Percentiles rank a stretch among this genome's conserved stretches.
Evolutionary conservation across 2,797 vertebrate genomes (phyloP).

Genomic region (Chaetophractus vellerosus): DNA sequence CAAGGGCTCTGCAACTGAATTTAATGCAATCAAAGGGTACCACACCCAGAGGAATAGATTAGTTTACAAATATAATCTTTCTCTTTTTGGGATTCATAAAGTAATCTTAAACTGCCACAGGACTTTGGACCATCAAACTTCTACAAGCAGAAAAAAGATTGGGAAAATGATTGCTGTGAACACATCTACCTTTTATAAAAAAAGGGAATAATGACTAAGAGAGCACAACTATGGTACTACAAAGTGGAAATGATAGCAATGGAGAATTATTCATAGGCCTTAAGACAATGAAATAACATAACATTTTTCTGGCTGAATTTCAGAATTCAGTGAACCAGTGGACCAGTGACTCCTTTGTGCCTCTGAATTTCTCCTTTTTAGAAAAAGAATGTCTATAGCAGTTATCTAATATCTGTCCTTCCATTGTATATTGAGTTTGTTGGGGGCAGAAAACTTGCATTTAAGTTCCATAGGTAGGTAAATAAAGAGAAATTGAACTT

Average conservation of each 20-base stretch:
- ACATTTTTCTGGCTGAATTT: neutral
- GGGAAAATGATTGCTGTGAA: neutral
- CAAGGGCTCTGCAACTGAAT: too few relatives aligned
- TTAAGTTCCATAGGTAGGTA: neutral
- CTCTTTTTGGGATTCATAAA: too few relatives aligned
- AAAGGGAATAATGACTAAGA: neutral
- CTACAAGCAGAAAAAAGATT: neutral
- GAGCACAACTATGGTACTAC: neutral
- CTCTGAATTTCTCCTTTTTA: neutral
- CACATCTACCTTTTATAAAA: neutral
- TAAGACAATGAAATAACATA: neutral
- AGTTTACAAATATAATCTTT: too few relatives aligned
- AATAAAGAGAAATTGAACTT: neutral
- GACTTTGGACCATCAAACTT: neutral
- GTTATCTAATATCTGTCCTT: neutral
- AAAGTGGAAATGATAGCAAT: neutral
- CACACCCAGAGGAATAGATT: too few relatives aligned
- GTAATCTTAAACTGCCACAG: neutral
- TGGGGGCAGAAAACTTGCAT: neutral
- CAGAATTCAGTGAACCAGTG: neutral
- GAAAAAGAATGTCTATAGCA: neutral
- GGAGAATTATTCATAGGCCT: neutral
- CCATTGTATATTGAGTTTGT: neutral
- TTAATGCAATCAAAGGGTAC: too few relatives aligned
- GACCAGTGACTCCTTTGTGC: neutral